Percentiles rank a stretch among this genome's conserved stretches.
Conservation (phyloP, 1,140 invertebrate genomes). For the Eurosta solidaginis region DNA sequence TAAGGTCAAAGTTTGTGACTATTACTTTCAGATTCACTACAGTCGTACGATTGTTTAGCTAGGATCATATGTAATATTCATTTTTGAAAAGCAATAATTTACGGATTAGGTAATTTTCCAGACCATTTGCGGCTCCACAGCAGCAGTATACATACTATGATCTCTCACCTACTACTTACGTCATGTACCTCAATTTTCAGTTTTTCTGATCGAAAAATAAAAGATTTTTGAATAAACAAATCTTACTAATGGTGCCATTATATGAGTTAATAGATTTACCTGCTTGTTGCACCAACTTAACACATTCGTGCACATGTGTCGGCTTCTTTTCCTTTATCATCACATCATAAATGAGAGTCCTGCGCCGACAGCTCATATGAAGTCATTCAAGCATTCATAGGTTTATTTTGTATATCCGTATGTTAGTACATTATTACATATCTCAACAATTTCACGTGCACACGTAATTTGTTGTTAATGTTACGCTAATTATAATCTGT, state of each 20-base stretch:
- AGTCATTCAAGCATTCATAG: background rate
- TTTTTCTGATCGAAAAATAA: background rate
- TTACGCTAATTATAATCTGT: slow-evolving; percentile 60
- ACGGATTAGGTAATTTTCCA: background rate
- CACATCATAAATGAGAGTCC: background rate
- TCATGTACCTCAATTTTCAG: background rate
- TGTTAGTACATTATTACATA: background rate
- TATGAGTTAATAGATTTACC: background rate
- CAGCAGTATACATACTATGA: background rate
- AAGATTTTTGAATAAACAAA: background rate
- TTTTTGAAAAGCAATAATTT: too few relatives aligned
- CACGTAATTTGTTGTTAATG: slow-evolving; percentile 43
- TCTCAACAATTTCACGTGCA: background rate
- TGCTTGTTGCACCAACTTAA: background rate
- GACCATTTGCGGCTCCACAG: background rate
- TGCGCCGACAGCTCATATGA: background rate
- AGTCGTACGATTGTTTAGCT: too few relatives aligned
- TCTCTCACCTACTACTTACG: background rate
- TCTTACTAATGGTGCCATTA: background rate
- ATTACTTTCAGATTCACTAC: too few relatives aligned
- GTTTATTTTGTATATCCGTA: background rate
- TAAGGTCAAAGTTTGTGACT: too few relatives aligned
- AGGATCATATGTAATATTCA: too few relatives aligned
- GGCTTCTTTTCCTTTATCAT: background rate
- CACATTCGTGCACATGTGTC: background rate